Base-by-base conservation (phyloP, 2,113 vertebrate genomes). In the Sebastes fasciatus region DNA sequence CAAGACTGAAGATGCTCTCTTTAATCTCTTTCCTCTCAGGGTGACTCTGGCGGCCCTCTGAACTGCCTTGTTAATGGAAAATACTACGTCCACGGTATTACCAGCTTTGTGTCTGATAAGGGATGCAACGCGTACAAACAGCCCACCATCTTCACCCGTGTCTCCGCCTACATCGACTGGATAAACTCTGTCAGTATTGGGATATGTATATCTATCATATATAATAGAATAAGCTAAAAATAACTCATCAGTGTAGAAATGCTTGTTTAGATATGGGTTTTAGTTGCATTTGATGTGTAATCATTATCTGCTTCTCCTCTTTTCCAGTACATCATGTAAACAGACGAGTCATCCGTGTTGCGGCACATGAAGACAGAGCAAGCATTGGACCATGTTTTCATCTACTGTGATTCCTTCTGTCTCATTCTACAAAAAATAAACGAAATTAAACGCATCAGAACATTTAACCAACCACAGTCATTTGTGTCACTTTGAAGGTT, bases 141-240 rank as follows among this genome's bases (percentile, higher is more conserved):
- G 71, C 97, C 96, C 81, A 97, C 96, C 0, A 96, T 97, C 90
- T 98, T 97, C 94, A 97, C 96, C 21, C 95, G 95, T 0, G 95
- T 97, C 67, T 97, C 97, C 5, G 95, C 95, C 87, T 97, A 96
- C 87, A 93, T 90, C 75, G 83, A 92, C 64, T 97, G 96, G 97
- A 96, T 97, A 0, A 73, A 93, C 82, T 67, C 74, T 8, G 93
- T 94, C 9, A 84, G 94, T 88, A 61, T 74, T 14, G 49, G 0
- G 4, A 42, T 43, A 17, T 74, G 14, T 52, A 14, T 5, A 46
- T 52, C 4, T 9, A 6, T 62, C 2, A 46, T 40, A 48, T 23
- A 0, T 19, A 5, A 40, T 5, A 49, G 1, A 23, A 65, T 12
- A 8, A 9, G 7, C 6, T 26, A 3, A 49, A 54, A 43, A 19